Conservation (phyloP, 37 sponge, comb jelly and placozoan genomes). For the Eunapius fragilis region DNA sequence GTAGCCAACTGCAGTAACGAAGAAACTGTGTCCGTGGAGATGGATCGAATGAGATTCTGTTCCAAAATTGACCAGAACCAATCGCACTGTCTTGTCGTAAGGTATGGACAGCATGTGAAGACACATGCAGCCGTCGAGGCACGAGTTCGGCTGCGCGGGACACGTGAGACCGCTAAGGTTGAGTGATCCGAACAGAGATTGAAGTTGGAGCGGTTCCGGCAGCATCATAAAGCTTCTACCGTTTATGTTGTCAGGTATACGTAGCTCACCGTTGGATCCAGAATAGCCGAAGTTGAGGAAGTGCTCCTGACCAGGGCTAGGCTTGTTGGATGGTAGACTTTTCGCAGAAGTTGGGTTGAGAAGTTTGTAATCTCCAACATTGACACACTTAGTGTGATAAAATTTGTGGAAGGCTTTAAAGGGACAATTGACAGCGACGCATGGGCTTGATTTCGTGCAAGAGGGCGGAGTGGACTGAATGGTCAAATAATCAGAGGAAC, state of each 20-base stretch:
- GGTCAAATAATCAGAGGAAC: no score
- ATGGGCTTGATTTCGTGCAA: conserved; percentile 7
- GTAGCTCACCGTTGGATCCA: neutral
- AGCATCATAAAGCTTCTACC: conserved; percentile 42
- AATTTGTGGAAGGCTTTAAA: conserved; percentile 35
- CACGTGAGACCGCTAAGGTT: neutral
- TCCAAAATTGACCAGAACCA: conserved; percentile 28
- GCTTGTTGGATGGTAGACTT: conserved; percentile 25
- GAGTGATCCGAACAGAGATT: neutral
- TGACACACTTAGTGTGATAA: conserved; percentile 42
- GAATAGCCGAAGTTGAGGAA: conserved; percentile 60
- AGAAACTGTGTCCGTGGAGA: conserved; percentile 75
- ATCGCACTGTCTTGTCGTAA: conserved; percentile 20
- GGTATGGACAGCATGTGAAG: conserved; percentile 13
- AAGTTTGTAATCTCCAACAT: conserved; percentile 21
- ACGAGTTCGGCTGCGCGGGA: neutral
- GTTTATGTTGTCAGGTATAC: conserved; percentile 40
- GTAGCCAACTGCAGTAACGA: conserved; percentile 64
- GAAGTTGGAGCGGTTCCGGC: conserved; percentile 11
- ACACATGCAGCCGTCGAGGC: conserved; percentile 18
- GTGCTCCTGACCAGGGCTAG: neutral
- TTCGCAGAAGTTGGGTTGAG: neutral
- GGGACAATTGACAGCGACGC: conserved; percentile 64
- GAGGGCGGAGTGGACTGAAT: neutral
- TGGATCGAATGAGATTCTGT: conserved; percentile 63